Percentiles rank a stretch among this genome's conserved stretches.
Conservation (phyloP, 2,888 invertebrate genomes). For the Actias luna region DNA sequence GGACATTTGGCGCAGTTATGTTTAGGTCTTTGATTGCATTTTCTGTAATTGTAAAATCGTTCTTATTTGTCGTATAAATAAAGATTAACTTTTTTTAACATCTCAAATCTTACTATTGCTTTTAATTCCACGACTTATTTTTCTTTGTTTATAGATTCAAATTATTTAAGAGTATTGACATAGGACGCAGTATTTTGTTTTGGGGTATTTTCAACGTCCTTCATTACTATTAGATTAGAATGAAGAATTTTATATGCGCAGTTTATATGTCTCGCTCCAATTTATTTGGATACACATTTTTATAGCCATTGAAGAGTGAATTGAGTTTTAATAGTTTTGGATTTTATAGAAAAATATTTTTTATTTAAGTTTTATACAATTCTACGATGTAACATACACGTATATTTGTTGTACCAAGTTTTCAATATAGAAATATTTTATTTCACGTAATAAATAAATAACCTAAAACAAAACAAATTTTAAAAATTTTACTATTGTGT, state of each 20-base stretch:
- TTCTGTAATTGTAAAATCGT: slow-evolving; percentile 34
- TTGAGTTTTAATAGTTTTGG: too few relatives aligned
- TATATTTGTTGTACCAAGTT: too few relatives aligned
- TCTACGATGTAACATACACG: too few relatives aligned
- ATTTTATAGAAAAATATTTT: too few relatives aligned
- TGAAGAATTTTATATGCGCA: slow-evolving; percentile 7
- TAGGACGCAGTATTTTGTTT: slow-evolving; percentile 11
- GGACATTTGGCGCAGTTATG: slow-evolving; percentile 61
- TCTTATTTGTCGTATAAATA: slow-evolving; percentile 29
- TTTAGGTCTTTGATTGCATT: slow-evolving; percentile 58
- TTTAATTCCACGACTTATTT: slow-evolving; percentile 27
- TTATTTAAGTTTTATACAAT: too few relatives aligned
- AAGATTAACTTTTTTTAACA: slow-evolving; percentile 20
- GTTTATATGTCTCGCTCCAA: background rate
- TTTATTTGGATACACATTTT: background rate
- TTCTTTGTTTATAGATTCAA: slow-evolving; percentile 53
- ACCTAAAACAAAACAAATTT: too few relatives aligned
- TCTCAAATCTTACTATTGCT: slow-evolving; percentile 33
- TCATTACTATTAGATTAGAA: slow-evolving; percentile 9
- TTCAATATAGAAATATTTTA: too few relatives aligned
- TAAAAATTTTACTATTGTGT: too few relatives aligned
- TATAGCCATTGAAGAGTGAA: too few relatives aligned
- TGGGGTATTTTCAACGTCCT: slow-evolving; percentile 3
- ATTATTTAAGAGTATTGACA: slow-evolving; percentile 42
- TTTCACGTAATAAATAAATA: too few relatives aligned